Evolutionary conservation across 2,797 vertebrate species (phyloP).

Genomic region (Micropoecilia bifurca): DNA sequence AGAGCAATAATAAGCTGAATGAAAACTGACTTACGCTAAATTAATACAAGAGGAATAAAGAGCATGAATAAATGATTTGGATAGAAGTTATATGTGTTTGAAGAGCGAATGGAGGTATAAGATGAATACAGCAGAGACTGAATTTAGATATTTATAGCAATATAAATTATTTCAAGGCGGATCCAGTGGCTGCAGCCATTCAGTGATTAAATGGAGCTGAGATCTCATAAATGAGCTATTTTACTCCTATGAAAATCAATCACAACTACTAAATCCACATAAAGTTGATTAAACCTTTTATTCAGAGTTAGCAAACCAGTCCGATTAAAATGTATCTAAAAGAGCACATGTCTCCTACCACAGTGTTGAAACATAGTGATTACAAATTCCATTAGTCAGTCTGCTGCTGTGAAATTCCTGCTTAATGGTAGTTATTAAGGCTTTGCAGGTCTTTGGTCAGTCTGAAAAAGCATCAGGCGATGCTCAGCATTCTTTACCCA

Average conservation of each 20-base stretch:
- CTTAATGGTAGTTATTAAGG: conserved; percentile 58
- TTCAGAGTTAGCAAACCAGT: conserved; percentile 3
- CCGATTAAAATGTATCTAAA: conserved; percentile 37
- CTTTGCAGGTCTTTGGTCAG: conserved; percentile 50
- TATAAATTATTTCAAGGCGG: conserved; percentile 16
- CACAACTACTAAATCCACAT: conserved; percentile 12
- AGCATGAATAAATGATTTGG: conserved; percentile 38
- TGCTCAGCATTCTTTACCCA: conserved; percentile 21
- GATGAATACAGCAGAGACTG: conserved; percentile 28
- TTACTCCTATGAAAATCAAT: conserved; percentile 10
- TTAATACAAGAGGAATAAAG: conserved; percentile 42
- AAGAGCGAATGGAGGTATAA: conserved; percentile 28
- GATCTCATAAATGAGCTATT: conserved; percentile 3
- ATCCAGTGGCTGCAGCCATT: neutral
- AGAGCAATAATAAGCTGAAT: conserved; percentile 35
- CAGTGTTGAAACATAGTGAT: conserved; percentile 44
- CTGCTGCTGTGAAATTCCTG: conserved; percentile 37
- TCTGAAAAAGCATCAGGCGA: conserved; percentile 34
- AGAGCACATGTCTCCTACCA: conserved; percentile 27
- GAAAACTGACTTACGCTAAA: conserved; percentile 23
- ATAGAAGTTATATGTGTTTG: conserved; percentile 27
- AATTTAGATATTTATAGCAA: conserved; percentile 22
- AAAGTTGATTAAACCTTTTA: conserved; percentile 18
- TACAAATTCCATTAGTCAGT: conserved; percentile 57
- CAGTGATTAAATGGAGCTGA: neutral